Base-by-base conservation (phyloP, 2,888 invertebrate genomes). In the Callimorpha dominula region DNA sequence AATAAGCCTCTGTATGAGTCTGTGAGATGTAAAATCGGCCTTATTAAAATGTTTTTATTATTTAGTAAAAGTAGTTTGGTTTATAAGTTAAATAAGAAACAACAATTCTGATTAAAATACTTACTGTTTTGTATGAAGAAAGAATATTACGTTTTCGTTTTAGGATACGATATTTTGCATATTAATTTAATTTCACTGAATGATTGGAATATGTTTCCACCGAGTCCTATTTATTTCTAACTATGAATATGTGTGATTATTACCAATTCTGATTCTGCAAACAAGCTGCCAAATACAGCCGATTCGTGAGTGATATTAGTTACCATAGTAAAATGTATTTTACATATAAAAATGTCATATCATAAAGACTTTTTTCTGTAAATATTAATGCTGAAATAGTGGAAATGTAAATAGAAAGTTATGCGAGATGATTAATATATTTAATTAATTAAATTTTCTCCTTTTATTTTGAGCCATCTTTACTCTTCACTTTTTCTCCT, bases 261-360 rank as follows among this genome's bases (percentile, higher is more conserved):
- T 76, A 74, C 79, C 80, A 78, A 78, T 84, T 73, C 54, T 62
- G 42, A 77, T 77, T 63, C 62, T 75, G 67, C 63, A 71, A 40
- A 42, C 76, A 78, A 86, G 83, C 86, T 89, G 87, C 88, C 89
- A 89, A 90, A 89, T 87, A 87, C 87, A 86, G 82, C 86, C 82
- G 80, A 90, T 91, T 91, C 87, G 87, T 89, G 85, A 89, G 95
- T 95, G 95, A 95, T 95, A 95, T 92, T 92, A 94, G 95, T 95
- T 95, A 95, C 94, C 94, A 90, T 94, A 93, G 89, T 88, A 85
- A 87, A 86, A 84, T 85, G 71, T 82, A 85, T 86, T 80, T 84
- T 83, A 80, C 79, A 77, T 84, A 82, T 85, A 82, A 84, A 84
- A 88, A 80, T 83, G 86, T 82, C 86, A 86, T 83, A 81, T 86